Evolutionary conservation across 1,140 invertebrate species (phyloP).

Genomic region (Pantala flavescens): DNA sequence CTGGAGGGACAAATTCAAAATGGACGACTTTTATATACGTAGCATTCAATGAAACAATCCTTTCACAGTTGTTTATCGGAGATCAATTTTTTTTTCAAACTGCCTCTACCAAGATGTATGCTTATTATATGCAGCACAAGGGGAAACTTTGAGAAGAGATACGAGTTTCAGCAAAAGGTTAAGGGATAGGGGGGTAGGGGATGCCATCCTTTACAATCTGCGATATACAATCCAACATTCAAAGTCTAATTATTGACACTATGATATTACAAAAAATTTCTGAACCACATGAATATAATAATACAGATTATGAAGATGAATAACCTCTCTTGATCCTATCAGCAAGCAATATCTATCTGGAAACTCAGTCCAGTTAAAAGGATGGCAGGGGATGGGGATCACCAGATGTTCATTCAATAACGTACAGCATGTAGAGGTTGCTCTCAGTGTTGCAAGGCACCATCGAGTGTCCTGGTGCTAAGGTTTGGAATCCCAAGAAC

Average conservation of each 20-base stretch:
- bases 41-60: too few relatives aligned
- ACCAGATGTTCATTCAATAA: conserved; percentile 46
- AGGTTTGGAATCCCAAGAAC: conserved; percentile 84
- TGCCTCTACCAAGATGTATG: not conserved
- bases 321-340: not conserved
- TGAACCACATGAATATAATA: not conserved
- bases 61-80: too few relatives aligned
- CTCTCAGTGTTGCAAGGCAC: conserved; percentile 47
- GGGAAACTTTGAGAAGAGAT: not conserved
- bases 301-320: not conserved
- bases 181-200: not conserved
- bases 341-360: not conserved
- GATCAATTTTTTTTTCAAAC: not conserved
- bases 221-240: not conserved
- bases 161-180: not conserved
- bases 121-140: not conserved
- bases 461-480: conserved; percentile 71
- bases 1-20: too few relatives aligned
- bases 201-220: not conserved
- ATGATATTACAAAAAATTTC: not conserved
- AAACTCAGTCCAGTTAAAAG: not conserved
- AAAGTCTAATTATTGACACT: not conserved
- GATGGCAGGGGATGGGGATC: not conserved
- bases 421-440: conserved; percentile 70
- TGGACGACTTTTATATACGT: too few relatives aligned